phyloP scores from a whole-genome alignment of 2,113 vertebrate species.

The Anoura caudifer region DNA sequence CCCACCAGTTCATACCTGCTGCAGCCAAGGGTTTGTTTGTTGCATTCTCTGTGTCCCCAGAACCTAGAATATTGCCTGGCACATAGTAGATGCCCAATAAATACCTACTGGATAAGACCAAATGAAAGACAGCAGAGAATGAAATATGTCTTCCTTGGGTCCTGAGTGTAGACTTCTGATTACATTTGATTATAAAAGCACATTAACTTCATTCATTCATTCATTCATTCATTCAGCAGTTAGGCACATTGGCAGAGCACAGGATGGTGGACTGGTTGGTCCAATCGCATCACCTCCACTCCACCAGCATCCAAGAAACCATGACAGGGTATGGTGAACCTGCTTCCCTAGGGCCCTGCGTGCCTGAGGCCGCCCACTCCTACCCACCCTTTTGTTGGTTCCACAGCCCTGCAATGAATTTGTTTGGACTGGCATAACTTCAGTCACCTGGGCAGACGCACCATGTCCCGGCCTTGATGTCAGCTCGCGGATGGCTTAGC shows the following conservation, averaged over 20 bases:
- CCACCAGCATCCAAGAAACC: background rate
- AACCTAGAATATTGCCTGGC: background rate
- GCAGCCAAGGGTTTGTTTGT: background rate
- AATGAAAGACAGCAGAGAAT: background rate
- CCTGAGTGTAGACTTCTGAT: background rate
- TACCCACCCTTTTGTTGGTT: background rate
- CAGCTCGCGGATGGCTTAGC: background rate
- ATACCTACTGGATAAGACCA: background rate
- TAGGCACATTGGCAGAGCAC: background rate
- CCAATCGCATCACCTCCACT: background rate
- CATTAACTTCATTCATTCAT: background rate
- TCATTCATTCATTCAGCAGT: background rate
- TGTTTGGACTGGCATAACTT: background rate
- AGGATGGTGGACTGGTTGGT: background rate
- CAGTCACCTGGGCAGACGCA: background rate
- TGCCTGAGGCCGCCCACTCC: background rate
- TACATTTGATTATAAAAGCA: background rate
- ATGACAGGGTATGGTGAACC: background rate
- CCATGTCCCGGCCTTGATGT: background rate
- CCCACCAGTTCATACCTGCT: background rate
- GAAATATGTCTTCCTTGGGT: background rate
- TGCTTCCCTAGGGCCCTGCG: background rate
- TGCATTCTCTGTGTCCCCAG: background rate
- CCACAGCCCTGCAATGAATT: fast-evolving
- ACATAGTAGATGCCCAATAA: background rate